Evolutionary conservation across 2,888 invertebrate species (phyloP), one percentile per base, ranked within the genome.

Genomic region (Nasonovia ribisnigri): DNA sequence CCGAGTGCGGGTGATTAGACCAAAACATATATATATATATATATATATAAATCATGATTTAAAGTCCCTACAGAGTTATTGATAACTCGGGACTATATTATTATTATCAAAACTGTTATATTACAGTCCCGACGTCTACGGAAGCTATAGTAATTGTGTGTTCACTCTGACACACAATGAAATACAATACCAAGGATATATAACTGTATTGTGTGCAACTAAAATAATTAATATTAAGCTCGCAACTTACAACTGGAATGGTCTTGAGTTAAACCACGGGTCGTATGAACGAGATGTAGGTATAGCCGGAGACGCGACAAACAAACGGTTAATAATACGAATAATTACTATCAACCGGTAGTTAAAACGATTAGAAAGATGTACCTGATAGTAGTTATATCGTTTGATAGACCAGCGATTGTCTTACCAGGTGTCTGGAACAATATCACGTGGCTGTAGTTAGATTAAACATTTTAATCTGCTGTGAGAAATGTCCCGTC

Each of bases 191-290:
- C 77, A 8, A 77, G 36, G 36, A 77, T 77, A 36, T 77, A 77
- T 36, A 20, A 77, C 24, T 77, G 20, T 24, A 77, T 77, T 77
- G 36, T 36, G 77, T 36, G 77, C 36, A 77, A 77, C 36, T 77
- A 77, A 77, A 77, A 36, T 77, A 77, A 77, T 77, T 77, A 77
- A 36, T 77, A 77, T 77, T 77, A 77, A 77, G 36, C 77, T 77
- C 36, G 8, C 36, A 77, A 36, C 36, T 77, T 77, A 77, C 77
- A 77, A 77, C 77, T 77, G 20, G 36, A 77, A 77, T 24, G 36
- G 36, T 42, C 20, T 24, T 77, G 77, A 77, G 77, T 77, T 77
- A 77, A 77, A 77, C 36, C 8, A 8, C 20, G 77, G 36, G 20
- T 77, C 36, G 77, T 77, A 77, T 6, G 20, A 42, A 42, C 20